Conservation (phyloP, 1,140 invertebrate genomes). For the Battus philenor region DNA sequence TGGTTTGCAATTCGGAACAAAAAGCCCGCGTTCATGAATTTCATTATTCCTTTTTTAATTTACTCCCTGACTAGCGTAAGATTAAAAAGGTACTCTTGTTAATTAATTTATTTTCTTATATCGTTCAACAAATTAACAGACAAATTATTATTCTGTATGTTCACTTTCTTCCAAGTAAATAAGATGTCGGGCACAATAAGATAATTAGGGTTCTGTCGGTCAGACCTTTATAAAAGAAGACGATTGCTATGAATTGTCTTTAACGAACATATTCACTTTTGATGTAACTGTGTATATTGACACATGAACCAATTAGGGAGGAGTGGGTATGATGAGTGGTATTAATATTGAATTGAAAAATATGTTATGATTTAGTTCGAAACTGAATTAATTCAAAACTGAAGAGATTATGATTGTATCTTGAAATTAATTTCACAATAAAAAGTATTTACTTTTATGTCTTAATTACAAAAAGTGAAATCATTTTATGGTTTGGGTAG, state of each 20-base stretch:
- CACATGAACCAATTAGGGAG: too few relatives aligned
- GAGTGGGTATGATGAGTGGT: too few relatives aligned
- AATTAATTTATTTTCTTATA: slow-evolving; percentile 15
- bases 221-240: slow-evolving; percentile 6
- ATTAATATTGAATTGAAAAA: too few relatives aligned
- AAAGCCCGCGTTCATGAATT: slow-evolving; percentile 20
- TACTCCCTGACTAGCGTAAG: slow-evolving; percentile 5
- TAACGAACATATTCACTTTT: slow-evolving; percentile 11
- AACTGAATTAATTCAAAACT: too few relatives aligned
- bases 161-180: slow-evolving; percentile 9
- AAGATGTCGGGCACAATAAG: slow-evolving; percentile 8
- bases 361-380: too few relatives aligned
- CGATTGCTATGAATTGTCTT: slow-evolving; percentile 12
- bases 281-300: too few relatives aligned
- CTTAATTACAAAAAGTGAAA: too few relatives aligned
- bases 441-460: too few relatives aligned
- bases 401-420: too few relatives aligned
- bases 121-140: neutral
- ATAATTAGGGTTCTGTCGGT: slow-evolving; percentile 9
- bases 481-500: too few relatives aligned
- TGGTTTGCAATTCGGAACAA: slow-evolving; percentile 33
- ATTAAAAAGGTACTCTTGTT: slow-evolving; percentile 11
- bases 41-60: slow-evolving; percentile 17
- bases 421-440: too few relatives aligned
- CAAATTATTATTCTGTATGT: slow-evolving; percentile 12